A percentile compares a stretch with the other conserved stretches of the same genome.
Evolutionary conservation across 1,140 invertebrate species (phyloP).

Genomic region (Plectrocnemia conspersa): DNA sequence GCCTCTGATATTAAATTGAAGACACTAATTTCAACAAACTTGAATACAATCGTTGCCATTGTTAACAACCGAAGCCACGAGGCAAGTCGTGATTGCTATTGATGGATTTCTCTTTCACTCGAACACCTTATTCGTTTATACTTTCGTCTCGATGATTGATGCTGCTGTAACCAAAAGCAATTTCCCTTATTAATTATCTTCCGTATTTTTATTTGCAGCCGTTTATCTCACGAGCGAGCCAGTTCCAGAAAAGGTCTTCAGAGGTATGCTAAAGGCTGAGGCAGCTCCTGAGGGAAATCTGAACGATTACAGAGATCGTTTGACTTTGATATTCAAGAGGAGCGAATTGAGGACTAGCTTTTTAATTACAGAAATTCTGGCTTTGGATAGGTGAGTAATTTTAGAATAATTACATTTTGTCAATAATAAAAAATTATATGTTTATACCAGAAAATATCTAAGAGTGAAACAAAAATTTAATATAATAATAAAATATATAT

Average conservation of each 20-base stretch:
- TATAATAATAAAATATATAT: no score
- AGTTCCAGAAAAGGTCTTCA: constrained; percentile 70
- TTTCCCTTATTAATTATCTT: not conserved
- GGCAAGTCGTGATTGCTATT: constrained; percentile 5
- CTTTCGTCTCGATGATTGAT: not conserved
- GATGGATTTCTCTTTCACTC: constrained; percentile 3
- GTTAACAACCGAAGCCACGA: not conserved
- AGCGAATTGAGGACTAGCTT: constrained; percentile 67
- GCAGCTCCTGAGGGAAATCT: constrained; percentile 45
- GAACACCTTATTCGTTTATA: not conserved
- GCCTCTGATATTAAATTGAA: no score
- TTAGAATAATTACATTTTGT: no score
- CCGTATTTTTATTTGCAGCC: constrained; percentile 53
- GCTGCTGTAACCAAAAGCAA: not conserved
- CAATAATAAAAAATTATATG: no score
- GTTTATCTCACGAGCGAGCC: constrained; percentile 73
- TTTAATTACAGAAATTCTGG: constrained; percentile 64
- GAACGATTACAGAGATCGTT: constrained; percentile 66
- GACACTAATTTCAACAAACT: no score
- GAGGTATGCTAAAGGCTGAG: constrained; percentile 66
- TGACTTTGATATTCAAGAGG: constrained; percentile 69
- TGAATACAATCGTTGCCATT: no score
- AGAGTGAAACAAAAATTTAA: no score
- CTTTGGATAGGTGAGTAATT: constrained; percentile 71
- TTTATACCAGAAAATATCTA: no score